A percentile compares a stretch with the other conserved stretches of the same genome.
Evolutionary conservation across 1,140 invertebrate species (phyloP).

Genomic region (Lucilia sericata): DNA sequence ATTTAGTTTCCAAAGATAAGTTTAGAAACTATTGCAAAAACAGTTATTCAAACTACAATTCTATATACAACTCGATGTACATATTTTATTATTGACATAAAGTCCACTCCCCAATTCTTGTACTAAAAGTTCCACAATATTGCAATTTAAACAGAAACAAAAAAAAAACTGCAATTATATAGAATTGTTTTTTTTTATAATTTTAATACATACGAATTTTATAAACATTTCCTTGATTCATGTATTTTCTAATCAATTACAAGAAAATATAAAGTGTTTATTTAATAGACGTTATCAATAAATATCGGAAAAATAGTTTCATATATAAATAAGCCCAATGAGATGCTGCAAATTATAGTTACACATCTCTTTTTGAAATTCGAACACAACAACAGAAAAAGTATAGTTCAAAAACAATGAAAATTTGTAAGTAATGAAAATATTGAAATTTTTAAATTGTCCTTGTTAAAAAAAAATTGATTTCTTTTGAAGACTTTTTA

Average conservation of each 20-base stretch:
- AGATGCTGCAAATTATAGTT: neutral
- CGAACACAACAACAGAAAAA: neutral
- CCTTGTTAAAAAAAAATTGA: too few species aligned
- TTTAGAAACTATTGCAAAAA: too few species aligned
- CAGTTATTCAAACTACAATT: too few species aligned
- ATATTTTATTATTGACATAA: too few species aligned
- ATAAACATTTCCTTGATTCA: neutral
- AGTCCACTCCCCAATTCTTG: too few species aligned
- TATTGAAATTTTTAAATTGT: neutral
- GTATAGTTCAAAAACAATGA: slow-evolving; percentile 27
- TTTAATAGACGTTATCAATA: neutral
- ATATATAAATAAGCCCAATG: neutral
- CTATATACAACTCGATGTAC: too few species aligned
- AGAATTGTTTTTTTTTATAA: too few species aligned
- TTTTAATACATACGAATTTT: too few species aligned
- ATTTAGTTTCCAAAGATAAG: too few species aligned
- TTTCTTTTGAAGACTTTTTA: slow-evolving; percentile 3
- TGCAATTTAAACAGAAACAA: too few species aligned
- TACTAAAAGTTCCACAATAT: too few species aligned
- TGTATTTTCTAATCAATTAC: slow-evolving; percentile 6
- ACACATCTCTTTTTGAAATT: neutral
- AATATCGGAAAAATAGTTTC: neutral
- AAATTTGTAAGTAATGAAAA: slow-evolving; percentile 37
- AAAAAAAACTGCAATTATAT: too few species aligned
- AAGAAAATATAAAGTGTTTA: neutral